Evolutionary conservation across 1,140 invertebrate genomes (phyloP).

Genomic region (Polyergus mexicanus): DNA sequence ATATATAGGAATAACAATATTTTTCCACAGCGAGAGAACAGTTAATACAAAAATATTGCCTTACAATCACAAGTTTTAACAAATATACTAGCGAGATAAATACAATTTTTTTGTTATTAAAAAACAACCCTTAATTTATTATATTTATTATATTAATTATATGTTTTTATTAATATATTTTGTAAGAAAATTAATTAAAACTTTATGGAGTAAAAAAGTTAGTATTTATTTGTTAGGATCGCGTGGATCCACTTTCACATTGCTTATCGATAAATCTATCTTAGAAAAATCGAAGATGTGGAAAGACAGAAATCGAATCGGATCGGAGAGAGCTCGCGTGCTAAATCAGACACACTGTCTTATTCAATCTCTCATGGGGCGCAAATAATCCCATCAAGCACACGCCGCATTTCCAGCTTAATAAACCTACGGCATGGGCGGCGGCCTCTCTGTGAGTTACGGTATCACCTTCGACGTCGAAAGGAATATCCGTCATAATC

Average conservation of each 20-base stretch:
- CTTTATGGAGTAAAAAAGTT: neutral
- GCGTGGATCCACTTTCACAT: neutral
- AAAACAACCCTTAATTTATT: neutral
- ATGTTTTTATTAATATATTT: too few relatives aligned
- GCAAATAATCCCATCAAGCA: constrained; percentile 62
- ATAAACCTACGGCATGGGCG: constrained; percentile 52
- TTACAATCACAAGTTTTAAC: neutral
- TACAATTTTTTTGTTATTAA: neutral
- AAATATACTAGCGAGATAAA: neutral
- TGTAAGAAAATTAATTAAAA: neutral
- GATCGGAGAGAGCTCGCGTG: constrained; percentile 9
- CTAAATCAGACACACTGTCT: constrained; percentile 49
- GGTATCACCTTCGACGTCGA: constrained; percentile 61
- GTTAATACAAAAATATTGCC: neutral
- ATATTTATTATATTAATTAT: too few relatives aligned
- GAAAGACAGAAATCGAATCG: neutral
- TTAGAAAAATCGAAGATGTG: neutral
- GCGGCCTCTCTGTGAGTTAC: constrained; percentile 18
- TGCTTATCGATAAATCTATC: neutral
- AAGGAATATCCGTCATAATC: constrained; percentile 75
- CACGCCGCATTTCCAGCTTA: constrained; percentile 52
- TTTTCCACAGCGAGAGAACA: neutral
- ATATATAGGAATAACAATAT: neutral
- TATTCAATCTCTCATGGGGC: constrained; percentile 64
- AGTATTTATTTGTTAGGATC: neutral